Evolutionary conservation across 2,888 invertebrate species (phyloP).

Genomic region (Cataglyphis cursor): DNA sequence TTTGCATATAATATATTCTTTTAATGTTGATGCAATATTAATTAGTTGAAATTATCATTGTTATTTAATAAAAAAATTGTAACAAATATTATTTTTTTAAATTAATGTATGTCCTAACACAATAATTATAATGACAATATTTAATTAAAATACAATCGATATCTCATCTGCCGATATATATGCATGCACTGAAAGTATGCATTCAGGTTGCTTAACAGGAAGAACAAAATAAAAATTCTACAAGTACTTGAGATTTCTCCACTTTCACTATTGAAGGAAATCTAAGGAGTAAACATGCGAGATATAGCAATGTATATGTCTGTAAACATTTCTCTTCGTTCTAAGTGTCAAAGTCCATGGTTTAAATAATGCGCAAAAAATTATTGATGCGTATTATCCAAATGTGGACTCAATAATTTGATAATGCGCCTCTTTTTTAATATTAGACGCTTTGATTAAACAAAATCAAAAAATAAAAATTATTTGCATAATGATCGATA

Average conservation of each 20-base stretch:
- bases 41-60: background rate
- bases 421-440: background rate
- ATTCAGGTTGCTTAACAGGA: background rate
- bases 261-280: slow-evolving; percentile 58
- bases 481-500: background rate
- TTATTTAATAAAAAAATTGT: background rate
- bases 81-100: background rate
- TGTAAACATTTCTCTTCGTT: background rate
- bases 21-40: background rate
- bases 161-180: background rate
- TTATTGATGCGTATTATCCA: slow-evolving; percentile 25
- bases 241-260: slow-evolving; percentile 58
- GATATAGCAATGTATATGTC: background rate
- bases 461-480: slow-evolving; percentile 2
- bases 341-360: slow-evolving; percentile 1
- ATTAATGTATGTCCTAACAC: background rate
- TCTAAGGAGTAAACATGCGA: slow-evolving; percentile 17
- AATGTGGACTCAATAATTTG: background rate
- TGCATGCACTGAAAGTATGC: background rate
- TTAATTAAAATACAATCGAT: slow-evolving; percentile 6
- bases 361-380: slow-evolving; percentile 12
- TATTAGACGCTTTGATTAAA: background rate
- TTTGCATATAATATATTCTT: background rate
- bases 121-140: background rate
- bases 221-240: slow-evolving; percentile 22